A percentile compares a stretch with the other conserved stretches of the same genome.
These are phyloP conservation scores for Xestia sexstrigata DNA, from an alignment of 2,888 invertebrate genomes.

Conservation along the genomic window DNA sequence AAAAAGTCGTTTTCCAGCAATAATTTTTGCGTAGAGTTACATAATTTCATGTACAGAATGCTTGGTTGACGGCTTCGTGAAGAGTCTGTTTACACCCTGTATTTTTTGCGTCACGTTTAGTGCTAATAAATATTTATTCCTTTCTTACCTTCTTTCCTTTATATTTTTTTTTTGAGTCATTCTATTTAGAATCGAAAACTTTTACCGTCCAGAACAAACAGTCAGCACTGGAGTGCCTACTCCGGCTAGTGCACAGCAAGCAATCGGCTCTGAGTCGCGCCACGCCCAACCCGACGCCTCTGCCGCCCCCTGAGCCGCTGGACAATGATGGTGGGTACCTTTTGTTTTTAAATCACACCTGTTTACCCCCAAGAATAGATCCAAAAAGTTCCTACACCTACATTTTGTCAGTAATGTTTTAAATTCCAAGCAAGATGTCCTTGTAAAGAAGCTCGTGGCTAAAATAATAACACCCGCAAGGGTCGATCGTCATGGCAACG, in stretches of 20 bases:
- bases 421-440: neutral
- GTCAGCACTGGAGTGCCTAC: conserved; percentile 81
- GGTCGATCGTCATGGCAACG: neutral
- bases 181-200: neutral
- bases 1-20: too few relatives aligned
- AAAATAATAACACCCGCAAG: neutral
- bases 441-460: neutral
- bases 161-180: neutral
- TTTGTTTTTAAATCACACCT: neutral
- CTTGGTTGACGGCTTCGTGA: too few relatives aligned
- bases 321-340: conserved; percentile 73
- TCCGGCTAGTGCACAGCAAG: conserved; percentile 80
- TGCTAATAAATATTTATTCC: too few relatives aligned
- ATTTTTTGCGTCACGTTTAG: neutral
- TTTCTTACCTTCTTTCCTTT: too few relatives aligned
- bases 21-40: too few relatives aligned
- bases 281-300: conserved; percentile 71
- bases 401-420: neutral
- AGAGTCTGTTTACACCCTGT: too few relatives aligned
- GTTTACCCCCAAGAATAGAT: neutral
- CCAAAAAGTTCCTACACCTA: neutral
- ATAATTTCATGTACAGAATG: too few relatives aligned
- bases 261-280: conserved; percentile 69
- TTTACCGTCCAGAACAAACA: conserved; percentile 79
- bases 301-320: conserved; percentile 75